phyloP scores from a whole-genome alignment of 2,888 invertebrate species.

The Apodemia duryi region DNA sequence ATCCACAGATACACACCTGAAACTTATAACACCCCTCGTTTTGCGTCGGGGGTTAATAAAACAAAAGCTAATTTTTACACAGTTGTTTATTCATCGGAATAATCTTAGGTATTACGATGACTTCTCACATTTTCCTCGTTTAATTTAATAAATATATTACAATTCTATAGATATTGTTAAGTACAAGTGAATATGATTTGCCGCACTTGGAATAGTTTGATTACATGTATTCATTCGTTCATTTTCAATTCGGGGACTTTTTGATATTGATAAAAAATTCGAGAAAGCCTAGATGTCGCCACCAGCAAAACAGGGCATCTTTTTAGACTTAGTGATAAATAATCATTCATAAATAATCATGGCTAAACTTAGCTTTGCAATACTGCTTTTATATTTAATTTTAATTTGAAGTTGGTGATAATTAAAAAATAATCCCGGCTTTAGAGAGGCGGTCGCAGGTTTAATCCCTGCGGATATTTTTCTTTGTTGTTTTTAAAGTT shows the following conservation, averaged over 20 bases:
- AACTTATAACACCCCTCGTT: no score
- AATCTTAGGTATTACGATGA: conserved; percentile 57
- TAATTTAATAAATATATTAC: conserved; percentile 68
- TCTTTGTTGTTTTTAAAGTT: no score
- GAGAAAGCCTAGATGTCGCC: neutral
- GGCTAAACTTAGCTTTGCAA: no score
- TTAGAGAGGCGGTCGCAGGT: no score
- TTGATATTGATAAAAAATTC: no score
- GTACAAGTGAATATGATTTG: conserved; percentile 31
- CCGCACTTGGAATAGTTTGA: conserved; percentile 16
- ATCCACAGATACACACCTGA: no score
- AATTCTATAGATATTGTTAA: conserved; percentile 48
- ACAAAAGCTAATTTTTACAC: conserved; percentile 48
- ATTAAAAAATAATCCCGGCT: no score
- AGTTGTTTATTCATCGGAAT: conserved; percentile 69
- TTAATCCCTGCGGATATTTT: no score
- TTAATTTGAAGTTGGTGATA: no score
- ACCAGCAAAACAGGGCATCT: neutral
- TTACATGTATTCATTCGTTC: neutral
- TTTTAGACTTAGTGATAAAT: neutral
- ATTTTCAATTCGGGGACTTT: neutral
- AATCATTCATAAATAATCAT: no score
- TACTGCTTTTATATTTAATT: no score
- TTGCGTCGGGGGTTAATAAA: conserved; percentile 31
- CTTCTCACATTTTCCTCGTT: conserved; percentile 42